phyloP scores from a whole-genome alignment of 1,140 invertebrate genomes.

The Apolygus lucorum region DNA sequence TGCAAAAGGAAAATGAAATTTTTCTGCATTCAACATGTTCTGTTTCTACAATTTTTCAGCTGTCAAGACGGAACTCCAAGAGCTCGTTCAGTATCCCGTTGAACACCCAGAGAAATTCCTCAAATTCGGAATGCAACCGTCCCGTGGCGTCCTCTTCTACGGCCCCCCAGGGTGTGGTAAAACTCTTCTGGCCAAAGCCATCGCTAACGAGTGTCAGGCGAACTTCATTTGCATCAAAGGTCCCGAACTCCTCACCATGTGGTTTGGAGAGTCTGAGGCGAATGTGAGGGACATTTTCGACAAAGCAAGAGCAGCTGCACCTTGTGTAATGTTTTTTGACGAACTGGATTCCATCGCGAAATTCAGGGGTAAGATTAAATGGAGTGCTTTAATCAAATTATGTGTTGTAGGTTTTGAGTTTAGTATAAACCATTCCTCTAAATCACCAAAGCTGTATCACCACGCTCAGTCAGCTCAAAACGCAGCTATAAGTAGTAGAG shows the following conservation, averaged over 20 bases:
- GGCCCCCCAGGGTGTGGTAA: constrained; percentile 96
- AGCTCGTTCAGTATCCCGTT: constrained; percentile 95
- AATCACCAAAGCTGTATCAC: too few relatives aligned
- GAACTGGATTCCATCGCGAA: constrained; percentile 99
- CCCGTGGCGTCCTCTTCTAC: constrained; percentile 94
- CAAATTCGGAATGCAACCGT: constrained; percentile 99
- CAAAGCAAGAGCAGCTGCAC: constrained; percentile 96
- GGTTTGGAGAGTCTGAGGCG: constrained; percentile 99
- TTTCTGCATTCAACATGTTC: too few relatives aligned
- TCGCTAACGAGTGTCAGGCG: constrained; percentile 98
- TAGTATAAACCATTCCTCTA: too few relatives aligned
- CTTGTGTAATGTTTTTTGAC: constrained; percentile 98
- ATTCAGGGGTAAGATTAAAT: constrained; percentile 87
- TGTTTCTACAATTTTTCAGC: neutral
- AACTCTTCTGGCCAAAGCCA: constrained; percentile 81
- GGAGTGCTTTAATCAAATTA: too few relatives aligned
- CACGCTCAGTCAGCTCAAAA: too few relatives aligned
- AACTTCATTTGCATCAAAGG: constrained; percentile 99
- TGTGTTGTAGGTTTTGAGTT: too few relatives aligned
- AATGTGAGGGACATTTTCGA: constrained; percentile 99
- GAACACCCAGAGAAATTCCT: constrained; percentile 99
- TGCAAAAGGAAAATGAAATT: too few relatives aligned
- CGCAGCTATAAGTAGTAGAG: too few relatives aligned
- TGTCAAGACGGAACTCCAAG: constrained; percentile 94
- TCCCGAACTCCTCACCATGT: constrained; percentile 97